These are phyloP conservation scores for Petrophora chlorosata DNA, from an alignment of 2,888 invertebrate genomes.

Conservation along the genomic window DNA sequence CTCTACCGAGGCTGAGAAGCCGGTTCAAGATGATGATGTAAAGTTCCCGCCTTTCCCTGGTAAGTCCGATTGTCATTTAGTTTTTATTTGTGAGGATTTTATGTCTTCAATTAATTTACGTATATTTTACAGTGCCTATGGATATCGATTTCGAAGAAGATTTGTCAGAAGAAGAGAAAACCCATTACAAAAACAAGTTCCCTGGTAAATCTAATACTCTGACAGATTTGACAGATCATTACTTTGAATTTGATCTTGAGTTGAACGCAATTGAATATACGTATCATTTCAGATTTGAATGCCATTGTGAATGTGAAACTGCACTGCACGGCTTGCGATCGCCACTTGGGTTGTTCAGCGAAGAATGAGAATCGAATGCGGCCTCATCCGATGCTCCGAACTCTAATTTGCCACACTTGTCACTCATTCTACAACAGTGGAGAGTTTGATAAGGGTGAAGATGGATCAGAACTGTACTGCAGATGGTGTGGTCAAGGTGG, in stretches of 20 bases:
- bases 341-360: slow-evolving; percentile 89
- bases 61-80: slow-evolving; percentile 34
- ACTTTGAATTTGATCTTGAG: neutral
- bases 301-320: slow-evolving; percentile 83
- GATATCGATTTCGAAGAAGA: slow-evolving; percentile 81
- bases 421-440: slow-evolving; percentile 91
- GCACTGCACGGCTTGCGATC: slow-evolving; percentile 90
- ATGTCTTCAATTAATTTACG: neutral
- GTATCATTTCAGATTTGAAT: slow-evolving; percentile 82
- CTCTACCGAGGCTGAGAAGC: slow-evolving; percentile 62
- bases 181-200: slow-evolving; percentile 78
- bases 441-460: slow-evolving; percentile 92
- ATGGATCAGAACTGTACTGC: slow-evolving; percentile 92
- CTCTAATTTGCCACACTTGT: slow-evolving; percentile 88
- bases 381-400: slow-evolving; percentile 89
- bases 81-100: neutral
- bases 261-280: too few species aligned
- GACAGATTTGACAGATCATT: neutral
- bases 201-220: slow-evolving; percentile 52
- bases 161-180: slow-evolving; percentile 79
- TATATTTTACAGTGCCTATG: slow-evolving; percentile 62
- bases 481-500: slow-evolving; percentile 93
- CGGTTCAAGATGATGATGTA: slow-evolving; percentile 60
- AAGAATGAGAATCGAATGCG: slow-evolving; percentile 85
- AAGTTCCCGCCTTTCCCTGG: slow-evolving; percentile 77